A percentile compares a stretch with the other conserved stretches of the same genome.
Conservation (phyloP, 2,113 vertebrate species). For the Haemorhous mexicanus region DNA sequence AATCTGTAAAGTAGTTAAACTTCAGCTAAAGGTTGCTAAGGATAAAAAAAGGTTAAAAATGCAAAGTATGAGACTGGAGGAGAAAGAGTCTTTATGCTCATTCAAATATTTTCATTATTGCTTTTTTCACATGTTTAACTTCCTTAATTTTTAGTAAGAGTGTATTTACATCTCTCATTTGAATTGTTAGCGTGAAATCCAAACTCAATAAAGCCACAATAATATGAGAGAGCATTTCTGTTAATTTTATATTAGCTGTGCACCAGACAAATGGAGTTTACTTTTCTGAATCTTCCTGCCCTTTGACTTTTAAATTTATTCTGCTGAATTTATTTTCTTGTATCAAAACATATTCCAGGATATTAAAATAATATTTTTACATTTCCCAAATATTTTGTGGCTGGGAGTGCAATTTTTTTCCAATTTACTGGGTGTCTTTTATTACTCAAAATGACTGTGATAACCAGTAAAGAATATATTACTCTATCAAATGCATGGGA, state of each 20-base stretch:
- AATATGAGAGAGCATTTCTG: background rate
- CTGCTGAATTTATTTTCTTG: background rate
- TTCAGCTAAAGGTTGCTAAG: background rate
- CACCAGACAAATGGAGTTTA: background rate
- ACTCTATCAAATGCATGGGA: background rate
- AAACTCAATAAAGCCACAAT: background rate
- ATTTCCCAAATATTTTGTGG: background rate
- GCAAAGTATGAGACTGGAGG: background rate
- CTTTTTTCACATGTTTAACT: fast-evolving
- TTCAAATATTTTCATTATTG: background rate
- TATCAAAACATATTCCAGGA: background rate
- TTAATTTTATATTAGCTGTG: background rate
- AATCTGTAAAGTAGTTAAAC: background rate
- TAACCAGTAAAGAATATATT: background rate
- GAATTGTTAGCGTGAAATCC: background rate
- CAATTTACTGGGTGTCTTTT: background rate
- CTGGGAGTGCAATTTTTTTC: background rate
- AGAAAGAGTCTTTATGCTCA: background rate
- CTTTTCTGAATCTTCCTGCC: background rate
- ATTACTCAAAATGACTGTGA: background rate
- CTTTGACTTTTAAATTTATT: background rate
- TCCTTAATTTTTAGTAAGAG: background rate
- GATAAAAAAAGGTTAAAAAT: background rate
- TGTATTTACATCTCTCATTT: background rate
- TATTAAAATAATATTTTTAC: background rate